Percentiles rank a stretch among this genome's conserved stretches.
Evolutionary conservation across 2,113 vertebrate genomes (phyloP).

Genomic region (Ranitomeya imitator): DNA sequence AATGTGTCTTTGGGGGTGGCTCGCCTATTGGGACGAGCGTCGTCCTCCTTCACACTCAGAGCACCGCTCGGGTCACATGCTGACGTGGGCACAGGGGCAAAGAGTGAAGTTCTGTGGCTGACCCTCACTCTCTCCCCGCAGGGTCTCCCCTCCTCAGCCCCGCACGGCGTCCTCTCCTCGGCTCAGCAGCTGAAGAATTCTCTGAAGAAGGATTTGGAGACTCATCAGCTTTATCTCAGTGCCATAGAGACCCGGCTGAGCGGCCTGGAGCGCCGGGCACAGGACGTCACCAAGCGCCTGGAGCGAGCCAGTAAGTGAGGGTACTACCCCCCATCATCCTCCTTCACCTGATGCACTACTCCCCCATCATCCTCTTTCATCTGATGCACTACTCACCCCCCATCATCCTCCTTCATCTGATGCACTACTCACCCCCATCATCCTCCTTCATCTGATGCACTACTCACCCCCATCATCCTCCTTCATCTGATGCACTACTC

Average conservation of each 20-base stretch:
- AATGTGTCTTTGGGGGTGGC: too few species aligned
- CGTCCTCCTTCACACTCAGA: too few species aligned
- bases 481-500: neutral
- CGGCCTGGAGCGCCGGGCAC: conserved; percentile 24
- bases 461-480: neutral
- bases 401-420: too few species aligned
- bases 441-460: neutral
- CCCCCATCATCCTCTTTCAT: neutral
- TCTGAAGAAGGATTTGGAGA: conserved; percentile 32
- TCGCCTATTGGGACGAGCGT: too few species aligned
- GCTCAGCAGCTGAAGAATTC: conserved; percentile 32
- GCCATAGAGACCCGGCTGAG: conserved; percentile 18
- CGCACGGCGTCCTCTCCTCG: neutral
- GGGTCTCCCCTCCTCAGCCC: conserved; percentile 3
- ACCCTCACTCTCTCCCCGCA: neutral
- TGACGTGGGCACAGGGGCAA: too few species aligned
- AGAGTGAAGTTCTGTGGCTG: too few species aligned
- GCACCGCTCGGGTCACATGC: too few species aligned
- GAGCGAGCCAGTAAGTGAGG: conserved; percentile 38
- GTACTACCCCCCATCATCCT: neutral
- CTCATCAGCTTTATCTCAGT: neutral
- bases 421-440: neutral
- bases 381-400: neutral
- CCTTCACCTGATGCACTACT: neutral
- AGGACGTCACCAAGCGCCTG: conserved; percentile 12